These are phyloP conservation scores for Trachemys scripta DNA, from an alignment of 2,113 vertebrate species.

Conservation along the genomic window DNA sequence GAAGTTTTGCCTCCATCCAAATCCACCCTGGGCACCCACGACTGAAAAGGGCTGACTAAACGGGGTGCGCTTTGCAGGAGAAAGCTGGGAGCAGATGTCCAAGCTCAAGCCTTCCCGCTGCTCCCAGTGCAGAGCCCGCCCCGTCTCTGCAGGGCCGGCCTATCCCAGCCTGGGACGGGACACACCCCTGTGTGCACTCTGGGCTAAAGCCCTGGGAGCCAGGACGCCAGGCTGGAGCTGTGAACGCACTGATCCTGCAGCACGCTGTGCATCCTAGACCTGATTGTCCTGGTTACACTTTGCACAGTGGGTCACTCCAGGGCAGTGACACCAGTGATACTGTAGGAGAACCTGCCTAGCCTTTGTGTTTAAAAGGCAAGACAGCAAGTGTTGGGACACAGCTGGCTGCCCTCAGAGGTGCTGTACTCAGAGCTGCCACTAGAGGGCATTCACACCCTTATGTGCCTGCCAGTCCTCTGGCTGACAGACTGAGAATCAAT, in stretches of 20 bases:
- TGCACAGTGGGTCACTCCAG: not conserved
- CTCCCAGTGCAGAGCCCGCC: not conserved
- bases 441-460: not conserved
- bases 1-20: not conserved
- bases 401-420: too few species aligned
- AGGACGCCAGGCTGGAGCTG: not conserved
- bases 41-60: not conserved
- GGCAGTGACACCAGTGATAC: not conserved
- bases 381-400: not conserved
- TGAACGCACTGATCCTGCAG: too few species aligned
- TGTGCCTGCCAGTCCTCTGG: not conserved
- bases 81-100: not conserved
- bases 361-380: not conserved
- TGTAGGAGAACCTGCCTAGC: not conserved
- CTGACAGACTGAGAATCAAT: not conserved
- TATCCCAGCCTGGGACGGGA: not conserved
- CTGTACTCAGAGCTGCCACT: not conserved
- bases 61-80: not conserved
- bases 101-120: not conserved
- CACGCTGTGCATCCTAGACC: too few species aligned
- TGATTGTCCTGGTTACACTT: not conserved
- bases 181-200: not conserved
- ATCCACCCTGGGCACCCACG: not conserved
- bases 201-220: not conserved
- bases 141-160: not conserved